phyloP scores from a whole-genome alignment of 2,888 invertebrate genomes.

The Cepaea hortensis region DNA sequence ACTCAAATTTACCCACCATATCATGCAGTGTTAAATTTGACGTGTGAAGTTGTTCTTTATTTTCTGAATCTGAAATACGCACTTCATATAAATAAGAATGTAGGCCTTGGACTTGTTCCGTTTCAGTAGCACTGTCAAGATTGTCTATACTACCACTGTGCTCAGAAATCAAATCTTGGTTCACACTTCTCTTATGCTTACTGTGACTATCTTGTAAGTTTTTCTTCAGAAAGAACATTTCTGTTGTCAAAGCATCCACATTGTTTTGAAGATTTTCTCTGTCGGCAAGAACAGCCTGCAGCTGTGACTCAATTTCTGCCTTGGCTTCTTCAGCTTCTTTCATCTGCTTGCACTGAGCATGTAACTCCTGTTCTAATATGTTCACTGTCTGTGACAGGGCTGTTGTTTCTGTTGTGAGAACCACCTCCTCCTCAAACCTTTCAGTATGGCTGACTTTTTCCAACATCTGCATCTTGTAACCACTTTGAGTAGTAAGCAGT shows the following conservation, averaged over 20 bases:
- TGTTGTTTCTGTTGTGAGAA: background rate
- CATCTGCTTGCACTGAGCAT: background rate
- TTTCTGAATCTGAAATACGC: background rate
- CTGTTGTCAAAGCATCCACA: constrained; percentile 25
- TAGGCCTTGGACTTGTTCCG: background rate
- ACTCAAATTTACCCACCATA: background rate
- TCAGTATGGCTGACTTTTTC: background rate
- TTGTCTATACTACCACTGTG: background rate
- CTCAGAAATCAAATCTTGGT: background rate
- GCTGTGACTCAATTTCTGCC: constrained; percentile 13
- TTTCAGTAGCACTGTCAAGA: background rate
- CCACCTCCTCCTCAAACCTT: background rate
- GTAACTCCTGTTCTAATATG: constrained; percentile 1
- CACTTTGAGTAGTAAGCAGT: constrained; percentile 16
- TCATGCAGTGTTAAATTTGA: background rate
- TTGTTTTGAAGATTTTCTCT: constrained; percentile 39
- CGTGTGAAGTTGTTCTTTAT: background rate
- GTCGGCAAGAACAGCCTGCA: constrained; percentile 45
- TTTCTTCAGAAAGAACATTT: constrained; percentile 20
- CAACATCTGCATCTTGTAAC: background rate
- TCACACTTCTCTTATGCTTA: background rate
- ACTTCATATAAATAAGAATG: background rate
- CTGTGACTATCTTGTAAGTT: background rate
- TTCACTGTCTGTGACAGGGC: constrained; percentile 24
- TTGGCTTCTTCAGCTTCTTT: background rate